These are phyloP conservation scores for Archaeoteleia sp. DNA, from an alignment of 2,888 invertebrate species.

Conservation along the genomic window DNA sequence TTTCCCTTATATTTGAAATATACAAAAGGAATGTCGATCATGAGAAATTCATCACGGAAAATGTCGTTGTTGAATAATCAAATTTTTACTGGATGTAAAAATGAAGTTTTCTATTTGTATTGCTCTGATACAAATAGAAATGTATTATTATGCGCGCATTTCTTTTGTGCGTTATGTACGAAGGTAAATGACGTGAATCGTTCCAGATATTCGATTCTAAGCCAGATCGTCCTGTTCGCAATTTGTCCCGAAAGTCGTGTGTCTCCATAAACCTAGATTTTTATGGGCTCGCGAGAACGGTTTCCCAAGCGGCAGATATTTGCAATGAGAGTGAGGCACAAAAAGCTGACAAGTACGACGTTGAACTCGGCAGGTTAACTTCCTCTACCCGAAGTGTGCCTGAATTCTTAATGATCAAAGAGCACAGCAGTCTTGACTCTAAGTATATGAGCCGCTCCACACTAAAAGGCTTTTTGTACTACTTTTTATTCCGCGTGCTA, in stretches of 20 bases:
- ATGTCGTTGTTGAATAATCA: too few species aligned
- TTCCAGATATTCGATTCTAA: conserved; percentile 16
- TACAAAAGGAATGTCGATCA: too few species aligned
- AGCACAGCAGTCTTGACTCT: conserved; percentile 14
- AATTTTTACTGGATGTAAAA: too few species aligned
- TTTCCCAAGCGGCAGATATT: conserved; percentile 1
- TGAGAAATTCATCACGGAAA: too few species aligned
- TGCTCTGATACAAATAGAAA: neutral
- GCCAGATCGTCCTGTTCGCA: conserved; percentile 13
- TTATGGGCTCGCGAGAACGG: neutral
- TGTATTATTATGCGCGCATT: conserved; percentile 2
- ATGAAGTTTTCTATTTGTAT: too few species aligned
- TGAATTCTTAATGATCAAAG: conserved; percentile 24
- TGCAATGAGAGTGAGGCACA: neutral
- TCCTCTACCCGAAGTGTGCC: conserved; percentile 5
- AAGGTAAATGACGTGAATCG: conserved; percentile 17
- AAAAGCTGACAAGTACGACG: conserved; percentile 7
- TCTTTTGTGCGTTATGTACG: conserved; percentile 8
- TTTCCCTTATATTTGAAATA: too few species aligned
- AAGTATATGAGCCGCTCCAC: conserved; percentile 15
- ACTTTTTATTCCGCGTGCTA: conserved; percentile 1
- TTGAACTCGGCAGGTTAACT: conserved; percentile 1
- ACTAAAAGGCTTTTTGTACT: neutral
- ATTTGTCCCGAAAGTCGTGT: conserved; percentile 8
- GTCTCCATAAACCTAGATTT: conserved; percentile 4